Conservation (phyloP, 2,888 invertebrate genomes). For the Gymnocheta viridis region DNA sequence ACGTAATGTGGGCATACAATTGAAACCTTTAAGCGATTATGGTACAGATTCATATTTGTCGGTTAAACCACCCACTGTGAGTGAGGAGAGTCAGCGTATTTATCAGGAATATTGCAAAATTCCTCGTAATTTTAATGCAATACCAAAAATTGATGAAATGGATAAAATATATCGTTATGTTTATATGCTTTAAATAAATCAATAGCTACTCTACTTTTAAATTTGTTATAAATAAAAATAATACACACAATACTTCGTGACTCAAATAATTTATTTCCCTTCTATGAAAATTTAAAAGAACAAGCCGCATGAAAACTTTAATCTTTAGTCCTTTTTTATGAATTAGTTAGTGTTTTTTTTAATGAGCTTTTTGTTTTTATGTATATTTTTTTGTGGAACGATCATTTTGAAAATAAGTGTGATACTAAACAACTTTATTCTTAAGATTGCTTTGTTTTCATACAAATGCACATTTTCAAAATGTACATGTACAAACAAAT, state of each 20-base stretch:
- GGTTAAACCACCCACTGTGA: constrained; percentile 77
- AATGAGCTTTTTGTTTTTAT: too few species aligned
- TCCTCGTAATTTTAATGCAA: constrained; percentile 75
- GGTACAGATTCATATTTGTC: constrained; percentile 78
- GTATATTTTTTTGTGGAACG: too few species aligned
- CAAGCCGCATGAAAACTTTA: too few species aligned
- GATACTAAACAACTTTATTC: too few species aligned
- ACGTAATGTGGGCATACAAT: constrained; percentile 76
- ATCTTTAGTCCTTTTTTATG: too few species aligned
- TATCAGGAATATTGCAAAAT: constrained; percentile 79
- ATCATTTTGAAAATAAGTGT: too few species aligned
- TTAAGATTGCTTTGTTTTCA: too few species aligned
- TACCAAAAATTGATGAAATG: constrained; percentile 77
- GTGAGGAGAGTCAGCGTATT: constrained; percentile 76
- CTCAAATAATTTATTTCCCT: neutral
- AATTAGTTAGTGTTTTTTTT: too few species aligned
- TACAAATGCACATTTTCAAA: too few species aligned
- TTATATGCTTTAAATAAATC: constrained; percentile 72
- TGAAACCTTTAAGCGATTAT: constrained; percentile 77
- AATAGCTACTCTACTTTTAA: neutral
- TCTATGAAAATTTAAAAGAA: neutral
- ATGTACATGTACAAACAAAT: too few species aligned
- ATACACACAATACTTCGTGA: neutral
- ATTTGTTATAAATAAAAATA: neutral
- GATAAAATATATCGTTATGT: constrained; percentile 76